Base-by-base conservation (phyloP, 2,797 vertebrate species). In the Prunella strophiata region DNA sequence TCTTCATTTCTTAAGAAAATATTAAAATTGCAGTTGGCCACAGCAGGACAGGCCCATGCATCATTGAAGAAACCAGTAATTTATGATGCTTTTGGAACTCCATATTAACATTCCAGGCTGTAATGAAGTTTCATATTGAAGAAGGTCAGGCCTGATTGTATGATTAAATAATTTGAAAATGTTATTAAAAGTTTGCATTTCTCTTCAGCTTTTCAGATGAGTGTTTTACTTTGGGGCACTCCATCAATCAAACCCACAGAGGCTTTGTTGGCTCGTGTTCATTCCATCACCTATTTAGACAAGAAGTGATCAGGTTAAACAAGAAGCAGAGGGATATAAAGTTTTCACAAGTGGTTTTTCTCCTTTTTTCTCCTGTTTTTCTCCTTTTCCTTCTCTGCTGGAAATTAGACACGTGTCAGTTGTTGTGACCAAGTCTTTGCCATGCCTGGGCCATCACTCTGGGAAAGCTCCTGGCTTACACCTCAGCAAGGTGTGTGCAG, bases 1-100 rank as follows among this genome's bases (percentile, higher is more conserved):
- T 96, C 87, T 73, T 94, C 66, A 85, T 94, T 94, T 96, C 85
- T 79, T 91, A 77, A 94, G 48, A 73, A 96, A 91, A 91, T 91
- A 93, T 61, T 52, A 45, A 94, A 89, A 77, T 91, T 78, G 66
- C 52, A 76, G 16, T 45, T 81, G 87, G 90, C 91, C 88, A 78
- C 85, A 95, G 95, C 90, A 94, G 97, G 94, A 95, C 93, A 91
- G 95, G 71, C 74, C 92, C 94, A 96, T 95, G 96, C 90, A 96
- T 97, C 96, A 95, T 6, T 76, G 93, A 85, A 86, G 92, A 91
- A 96, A 95, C 63, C 91, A 88, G 78, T 96, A 94, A 97, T 97
- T 97, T 94, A 97, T 94, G 90, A 79, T 88, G 95, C 85, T 85
- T 96, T 94, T 91, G 84, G 82, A 94, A 71, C 72, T 89, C 89